Evolutionary conservation across 1,140 invertebrate species (phyloP), one percentile per base, ranked within the genome.

Genomic region (Mya arenaria): DNA sequence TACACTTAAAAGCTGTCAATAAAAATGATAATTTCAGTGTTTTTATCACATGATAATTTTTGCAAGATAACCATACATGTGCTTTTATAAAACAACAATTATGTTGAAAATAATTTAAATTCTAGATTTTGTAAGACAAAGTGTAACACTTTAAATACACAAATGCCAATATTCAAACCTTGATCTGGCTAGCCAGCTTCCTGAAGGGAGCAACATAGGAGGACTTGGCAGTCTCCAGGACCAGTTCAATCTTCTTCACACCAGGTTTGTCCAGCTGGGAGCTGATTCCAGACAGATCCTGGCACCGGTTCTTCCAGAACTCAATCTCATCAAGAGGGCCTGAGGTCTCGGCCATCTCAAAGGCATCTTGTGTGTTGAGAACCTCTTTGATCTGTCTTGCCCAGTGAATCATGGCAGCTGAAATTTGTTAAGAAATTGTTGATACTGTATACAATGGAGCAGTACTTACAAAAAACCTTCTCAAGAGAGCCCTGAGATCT

Each of bases 241-340:
- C 95, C 56, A 96, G 94, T 3, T 95, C 94, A 34, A 98, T 95
- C 62, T 95, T 95, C 60, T 94, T 94, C 0, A 97, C 94, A 36
- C 94, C 94, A 5, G 94, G 92, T 84, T 95, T 96, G 58, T 96
- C 93, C 15, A 98, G 90, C 93, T 98, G 97, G 28, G 95, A 93
- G 37, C 94, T 94, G 23, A 98, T 93, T 10, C 96, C 95, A 68
- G 94, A 94, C 10, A 98, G 92, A 92, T 97, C 97, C 88, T 96
- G 95, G 92, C 95, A 96, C 92, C 97, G 94, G 89, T 97, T 96
- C 86, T 95, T 94, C 97, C 97, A 98, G 92, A 97, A 97, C 79
- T 97, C 95, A 88, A 96, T 96, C 93, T 97, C 97, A 89, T 98
- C 97, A n/a, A 95, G 94, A 0, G 97, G 95, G 41, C 95, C 96